Evolutionary conservation across 2,888 invertebrate genomes (phyloP).

Genomic region (Dimorphilus gyrociliatus): DNA sequence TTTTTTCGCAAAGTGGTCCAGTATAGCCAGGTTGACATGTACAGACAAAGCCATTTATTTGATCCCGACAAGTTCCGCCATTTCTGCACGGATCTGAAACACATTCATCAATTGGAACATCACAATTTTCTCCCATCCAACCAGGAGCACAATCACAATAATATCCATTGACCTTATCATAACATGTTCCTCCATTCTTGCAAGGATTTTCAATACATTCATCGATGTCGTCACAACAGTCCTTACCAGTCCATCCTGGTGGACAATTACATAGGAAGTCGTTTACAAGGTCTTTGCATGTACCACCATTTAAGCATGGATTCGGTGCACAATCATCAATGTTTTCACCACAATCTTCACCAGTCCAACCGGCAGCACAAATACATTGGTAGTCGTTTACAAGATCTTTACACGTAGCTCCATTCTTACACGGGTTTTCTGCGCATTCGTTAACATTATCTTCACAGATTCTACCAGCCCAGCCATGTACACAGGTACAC

Average conservation of each 20-base stretch:
- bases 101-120: conserved; percentile 3
- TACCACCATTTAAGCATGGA: conserved; percentile 78
- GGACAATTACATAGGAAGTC: conserved; percentile 90
- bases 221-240: too few relatives aligned
- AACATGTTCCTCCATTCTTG: too few relatives aligned
- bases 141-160: too few relatives aligned
- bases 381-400: conserved; percentile 80
- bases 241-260: conserved; percentile 78
- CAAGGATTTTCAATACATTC: too few relatives aligned
- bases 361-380: conserved; percentile 93
- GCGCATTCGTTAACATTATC: conserved; percentile 76
- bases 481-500: conserved; percentile 82
- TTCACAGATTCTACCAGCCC: conserved; percentile 68
- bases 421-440: conserved; percentile 17
- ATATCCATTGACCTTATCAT: too few relatives aligned
- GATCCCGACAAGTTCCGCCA: conserved; percentile 3
- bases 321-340: conserved; percentile 77
- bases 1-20: conserved; percentile 15
- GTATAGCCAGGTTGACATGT: conserved; percentile 15
- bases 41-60: conserved; percentile 34
- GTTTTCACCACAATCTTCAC: conserved; percentile 77
- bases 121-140: conserved; percentile 11
- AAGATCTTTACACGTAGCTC: conserved; percentile 76
- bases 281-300: conserved; percentile 85
- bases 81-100: conserved; percentile 1